Base-by-base conservation (phyloP, 2,888 invertebrate genomes). In the Callinectes sapidus region DNA sequence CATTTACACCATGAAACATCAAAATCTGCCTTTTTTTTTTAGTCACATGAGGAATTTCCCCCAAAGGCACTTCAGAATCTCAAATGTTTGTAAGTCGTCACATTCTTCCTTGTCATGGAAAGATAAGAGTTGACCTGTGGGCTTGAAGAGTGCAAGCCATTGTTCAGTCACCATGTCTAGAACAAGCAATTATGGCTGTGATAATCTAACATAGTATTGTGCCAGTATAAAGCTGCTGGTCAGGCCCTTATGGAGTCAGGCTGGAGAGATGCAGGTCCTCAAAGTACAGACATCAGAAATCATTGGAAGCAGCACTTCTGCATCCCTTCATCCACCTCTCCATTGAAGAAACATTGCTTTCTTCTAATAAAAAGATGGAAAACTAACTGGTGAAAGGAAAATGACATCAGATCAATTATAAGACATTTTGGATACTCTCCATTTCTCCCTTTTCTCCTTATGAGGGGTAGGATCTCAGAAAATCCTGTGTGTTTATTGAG, bases 121-220 rank as follows among this genome's bases (percentile, higher is more conserved):
- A 18, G 28, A 87, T 28, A 8, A 35, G 18, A 28, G 87, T 28
- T 87, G 87, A 54, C n/a, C 48, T 13, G 42, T 28, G 61, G 28
- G 66, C 35, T 32, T 61, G 35, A 32, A 16, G 55, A 61, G 35
- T 48, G 13, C 86, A 61, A 48, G 90, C 81, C 90, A 92, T 87
- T 92, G 92, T 90, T 66, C 87, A 90, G 92, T 92, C 92, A 92
- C 54, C 87, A 87, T 87, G 87, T 92, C 90, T 90, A 90, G 92
- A 92, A 90, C 61, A 86, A 92, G 88, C 92, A 92, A 92, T 90
- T 87, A 92, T 90, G 92, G 90, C 92, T 92, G 92, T 92, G 92
- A 92, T 92, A 92, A 88, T 87, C 90, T 92, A 92, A 90, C 87
- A 66, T 92, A 90, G 92, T 77, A 87, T 88, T 61, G 90, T 35